These are phyloP conservation scores for Nyctibius grandis DNA, from an alignment of 2,797 vertebrate species.

Conservation along the genomic window DNA sequence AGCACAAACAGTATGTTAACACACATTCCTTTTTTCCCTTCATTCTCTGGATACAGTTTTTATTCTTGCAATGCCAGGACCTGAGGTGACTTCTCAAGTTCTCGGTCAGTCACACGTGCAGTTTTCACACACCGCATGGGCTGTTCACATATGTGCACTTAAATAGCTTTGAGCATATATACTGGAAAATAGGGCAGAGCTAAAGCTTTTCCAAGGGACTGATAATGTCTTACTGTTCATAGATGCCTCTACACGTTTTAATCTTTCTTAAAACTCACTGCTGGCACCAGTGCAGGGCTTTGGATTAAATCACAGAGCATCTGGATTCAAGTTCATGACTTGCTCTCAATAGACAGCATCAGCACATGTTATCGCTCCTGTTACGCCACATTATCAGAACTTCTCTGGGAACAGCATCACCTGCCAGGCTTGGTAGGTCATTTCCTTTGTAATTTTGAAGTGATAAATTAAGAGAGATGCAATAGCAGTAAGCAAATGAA, in stretches of 20 bases:
- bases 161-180: background rate
- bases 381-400: rapidly evolving
- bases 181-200: background rate
- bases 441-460: background rate
- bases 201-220: background rate
- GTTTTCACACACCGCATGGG: background rate
- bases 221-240: background rate
- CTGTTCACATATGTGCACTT: background rate
- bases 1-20: background rate
- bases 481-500: background rate
- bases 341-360: background rate
- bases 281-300: background rate
- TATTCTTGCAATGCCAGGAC: background rate
- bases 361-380: background rate
- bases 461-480: background rate
- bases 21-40: background rate
- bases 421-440: background rate
- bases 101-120: background rate
- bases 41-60: background rate
- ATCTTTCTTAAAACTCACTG: background rate
- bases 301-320: background rate
- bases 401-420: background rate
- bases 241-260: background rate
- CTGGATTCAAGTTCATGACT: background rate
- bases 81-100: background rate